Evolutionary conservation across 2,797 vertebrate species (phyloP).

Genomic region (Cirrhinus mrigala): DNA sequence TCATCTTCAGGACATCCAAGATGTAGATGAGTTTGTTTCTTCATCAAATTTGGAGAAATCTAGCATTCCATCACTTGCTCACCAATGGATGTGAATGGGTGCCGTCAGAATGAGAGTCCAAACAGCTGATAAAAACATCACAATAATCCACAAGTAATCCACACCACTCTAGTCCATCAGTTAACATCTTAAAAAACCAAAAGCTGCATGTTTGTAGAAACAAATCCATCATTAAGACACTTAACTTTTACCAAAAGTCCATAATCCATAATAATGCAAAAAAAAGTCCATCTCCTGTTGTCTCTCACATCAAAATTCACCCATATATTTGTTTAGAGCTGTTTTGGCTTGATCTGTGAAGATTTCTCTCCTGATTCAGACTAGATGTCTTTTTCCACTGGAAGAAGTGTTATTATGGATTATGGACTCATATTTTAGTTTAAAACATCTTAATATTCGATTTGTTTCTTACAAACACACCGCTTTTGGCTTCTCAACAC

Average conservation of each 20-base stretch:
- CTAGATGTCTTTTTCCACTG: background rate
- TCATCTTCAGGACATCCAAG: no score
- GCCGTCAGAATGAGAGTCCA: background rate
- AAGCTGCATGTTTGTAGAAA: background rate
- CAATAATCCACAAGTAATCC: no score
- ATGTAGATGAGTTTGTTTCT: background rate
- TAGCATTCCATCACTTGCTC: background rate
- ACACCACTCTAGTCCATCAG: background rate
- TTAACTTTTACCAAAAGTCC: no score
- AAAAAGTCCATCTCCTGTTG: background rate
- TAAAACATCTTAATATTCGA: background rate
- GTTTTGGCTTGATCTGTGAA: background rate
- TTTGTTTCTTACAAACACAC: background rate
- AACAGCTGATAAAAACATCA: background rate
- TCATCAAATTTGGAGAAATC: background rate
- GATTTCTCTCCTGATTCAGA: background rate
- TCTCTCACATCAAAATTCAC: background rate
- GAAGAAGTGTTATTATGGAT: background rate
- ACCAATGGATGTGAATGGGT: background rate
- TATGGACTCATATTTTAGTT: background rate
- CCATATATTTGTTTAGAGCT: background rate
- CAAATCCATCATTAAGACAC: background rate
- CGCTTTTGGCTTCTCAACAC: background rate
- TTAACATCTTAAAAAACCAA: background rate
- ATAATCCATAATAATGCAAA: background rate